Percentiles rank a stretch among this genome's conserved stretches.
phyloP scores from a whole-genome alignment of 2,888 invertebrate genomes.

The Dinocampus coccinellae region DNA sequence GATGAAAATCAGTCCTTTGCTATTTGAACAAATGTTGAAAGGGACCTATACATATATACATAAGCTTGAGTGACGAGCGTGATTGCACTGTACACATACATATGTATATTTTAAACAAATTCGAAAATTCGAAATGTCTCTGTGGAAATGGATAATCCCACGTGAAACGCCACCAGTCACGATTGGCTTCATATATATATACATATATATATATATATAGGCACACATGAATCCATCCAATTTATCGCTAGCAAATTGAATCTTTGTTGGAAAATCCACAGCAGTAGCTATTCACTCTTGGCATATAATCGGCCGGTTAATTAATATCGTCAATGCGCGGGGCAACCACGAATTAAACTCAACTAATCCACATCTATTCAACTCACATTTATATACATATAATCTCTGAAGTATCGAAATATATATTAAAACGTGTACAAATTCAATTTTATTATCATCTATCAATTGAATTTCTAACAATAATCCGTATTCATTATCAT shows the following conservation, averaged over 20 bases:
- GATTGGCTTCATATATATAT: conserved; percentile 10
- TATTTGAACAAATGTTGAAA: background rate
- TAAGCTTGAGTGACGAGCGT: conserved; percentile 14
- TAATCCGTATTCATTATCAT: too few relatives aligned
- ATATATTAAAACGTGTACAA: background rate
- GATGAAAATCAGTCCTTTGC: background rate
- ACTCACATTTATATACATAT: conserved; percentile 9
- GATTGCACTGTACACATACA: background rate
- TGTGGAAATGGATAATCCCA: conserved; percentile 26
- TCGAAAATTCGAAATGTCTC: background rate
- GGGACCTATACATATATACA: too few relatives aligned
- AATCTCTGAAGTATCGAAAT: too few relatives aligned
- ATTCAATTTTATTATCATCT: background rate
- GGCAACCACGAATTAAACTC: conserved; percentile 22
- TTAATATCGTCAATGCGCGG: conserved; percentile 45
- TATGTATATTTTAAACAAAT: conserved; percentile 9
- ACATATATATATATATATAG: background rate
- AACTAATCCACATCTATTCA: conserved; percentile 22
- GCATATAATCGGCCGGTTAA: conserved; percentile 44
- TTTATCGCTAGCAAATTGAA: conserved; percentile 37
- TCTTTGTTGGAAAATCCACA: conserved; percentile 34
- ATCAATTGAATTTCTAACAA: too few relatives aligned
- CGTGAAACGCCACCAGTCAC: conserved; percentile 24
- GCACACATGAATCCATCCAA: conserved; percentile 31
- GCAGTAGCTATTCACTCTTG: conserved; percentile 13